Conservation (phyloP, 2,797 vertebrate genomes). For the Vultur gryphus region DNA sequence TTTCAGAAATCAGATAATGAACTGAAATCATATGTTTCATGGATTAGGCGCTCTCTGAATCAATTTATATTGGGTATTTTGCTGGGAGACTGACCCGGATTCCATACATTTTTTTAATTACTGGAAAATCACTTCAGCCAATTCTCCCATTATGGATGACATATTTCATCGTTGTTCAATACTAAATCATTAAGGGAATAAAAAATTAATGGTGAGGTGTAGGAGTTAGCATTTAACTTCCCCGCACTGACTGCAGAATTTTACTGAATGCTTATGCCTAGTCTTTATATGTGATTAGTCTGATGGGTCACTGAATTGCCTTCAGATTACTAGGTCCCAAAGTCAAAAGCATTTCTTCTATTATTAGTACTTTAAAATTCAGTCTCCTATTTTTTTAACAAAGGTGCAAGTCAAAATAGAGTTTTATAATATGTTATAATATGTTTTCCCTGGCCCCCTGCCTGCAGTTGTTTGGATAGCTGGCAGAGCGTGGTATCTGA, state of each 20-base stretch:
- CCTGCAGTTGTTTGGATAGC: conserved; percentile 54
- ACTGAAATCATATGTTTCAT: conserved; percentile 28
- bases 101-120: conserved; percentile 54
- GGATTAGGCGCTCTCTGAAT: conserved; percentile 14
- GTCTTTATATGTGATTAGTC: neutral
- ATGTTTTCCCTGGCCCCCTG: conserved; percentile 57
- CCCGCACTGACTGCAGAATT: neutral
- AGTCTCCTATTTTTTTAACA: conserved; percentile 28
- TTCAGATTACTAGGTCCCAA: neutral
- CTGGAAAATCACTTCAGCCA: conserved; percentile 42
- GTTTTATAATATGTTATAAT: conserved; percentile 49
- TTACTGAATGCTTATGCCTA: neutral
- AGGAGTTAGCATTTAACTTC: conserved; percentile 6
- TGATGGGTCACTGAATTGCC: conserved; percentile 39
- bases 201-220: neutral
- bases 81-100: conserved; percentile 31
- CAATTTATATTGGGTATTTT: conserved; percentile 34
- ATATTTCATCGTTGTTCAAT: conserved; percentile 2
- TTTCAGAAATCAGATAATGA: conserved; percentile 37
- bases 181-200: conserved; percentile 24
- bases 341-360: conserved; percentile 43
- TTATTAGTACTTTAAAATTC: conserved; percentile 51
- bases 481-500: conserved; percentile 32
- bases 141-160: neutral
- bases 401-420: conserved; percentile 50